Conservation (phyloP, 2,113 vertebrate genomes). For the Muntiacus reevesi region DNA sequence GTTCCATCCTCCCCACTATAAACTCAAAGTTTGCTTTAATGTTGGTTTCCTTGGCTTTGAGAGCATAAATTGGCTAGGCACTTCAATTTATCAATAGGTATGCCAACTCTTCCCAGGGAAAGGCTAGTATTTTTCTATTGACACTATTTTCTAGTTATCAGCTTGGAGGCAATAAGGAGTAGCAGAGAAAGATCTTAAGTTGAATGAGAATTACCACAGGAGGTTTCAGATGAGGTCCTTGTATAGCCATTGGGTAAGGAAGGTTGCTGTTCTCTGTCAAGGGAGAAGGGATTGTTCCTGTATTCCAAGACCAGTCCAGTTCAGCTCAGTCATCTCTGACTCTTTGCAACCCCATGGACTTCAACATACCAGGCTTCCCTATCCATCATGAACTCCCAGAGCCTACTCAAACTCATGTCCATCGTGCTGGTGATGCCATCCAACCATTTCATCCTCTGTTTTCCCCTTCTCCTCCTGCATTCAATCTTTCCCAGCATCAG, state of each 20-base stretch:
- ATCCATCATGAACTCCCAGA: not conserved
- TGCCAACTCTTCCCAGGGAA: not conserved
- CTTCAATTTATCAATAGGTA: not conserved
- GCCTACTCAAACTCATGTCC: not conserved
- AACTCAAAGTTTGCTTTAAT: not conserved
- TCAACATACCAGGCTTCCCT: not conserved
- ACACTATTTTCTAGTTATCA: not conserved
- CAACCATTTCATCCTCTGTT: not conserved
- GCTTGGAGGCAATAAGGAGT: not conserved
- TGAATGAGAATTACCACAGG: not conserved
- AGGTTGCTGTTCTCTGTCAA: not conserved
- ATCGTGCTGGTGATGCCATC: rapidly evolving
- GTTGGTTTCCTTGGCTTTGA: not conserved
- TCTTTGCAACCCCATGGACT: not conserved
- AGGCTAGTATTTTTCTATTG: not conserved
- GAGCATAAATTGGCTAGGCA: not conserved
- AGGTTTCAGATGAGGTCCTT: not conserved
- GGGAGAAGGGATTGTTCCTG: not conserved
- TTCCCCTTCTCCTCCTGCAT: not conserved
- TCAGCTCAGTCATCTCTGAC: not conserved
- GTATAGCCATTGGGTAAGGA: not conserved
- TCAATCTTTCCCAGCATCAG: not conserved
- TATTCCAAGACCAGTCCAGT: not conserved
- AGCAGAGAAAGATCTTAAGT: not conserved
- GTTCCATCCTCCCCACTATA: not conserved